Evolutionary conservation across 2,888 invertebrate genomes (phyloP).

Genomic region (Epirrita christyi): DNA sequence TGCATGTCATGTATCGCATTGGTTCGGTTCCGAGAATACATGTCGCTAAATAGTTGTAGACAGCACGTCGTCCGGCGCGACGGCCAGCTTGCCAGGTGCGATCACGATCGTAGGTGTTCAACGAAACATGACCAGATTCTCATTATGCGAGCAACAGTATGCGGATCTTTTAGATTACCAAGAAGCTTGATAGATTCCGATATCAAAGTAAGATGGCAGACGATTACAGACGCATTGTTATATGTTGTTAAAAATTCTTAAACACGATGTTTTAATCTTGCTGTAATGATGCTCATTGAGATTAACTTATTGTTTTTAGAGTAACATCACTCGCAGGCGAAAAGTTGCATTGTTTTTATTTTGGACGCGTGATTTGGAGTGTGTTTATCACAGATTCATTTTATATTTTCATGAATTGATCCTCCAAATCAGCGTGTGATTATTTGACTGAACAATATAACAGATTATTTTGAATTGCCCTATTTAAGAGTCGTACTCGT

Average conservation of each 20-base stretch:
- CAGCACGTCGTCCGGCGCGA: slow-evolving; percentile 52
- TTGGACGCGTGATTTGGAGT: no score
- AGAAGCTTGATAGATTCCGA: not conserved
- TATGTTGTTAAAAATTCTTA: no score
- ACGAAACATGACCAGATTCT: slow-evolving; percentile 40
- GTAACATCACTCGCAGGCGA: slow-evolving; percentile 23
- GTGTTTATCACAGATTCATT: no score
- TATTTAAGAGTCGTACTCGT: not conserved
- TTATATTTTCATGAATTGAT: not conserved
- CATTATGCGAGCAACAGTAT: slow-evolving; percentile 19
- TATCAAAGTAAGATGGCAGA: no score
- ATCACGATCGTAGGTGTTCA: slow-evolving; percentile 51
- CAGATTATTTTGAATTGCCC: not conserved
- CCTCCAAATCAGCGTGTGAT: not conserved
- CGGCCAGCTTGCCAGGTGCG: slow-evolving; percentile 58
- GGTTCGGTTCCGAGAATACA: slow-evolving; percentile 65
- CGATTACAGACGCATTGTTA: no score
- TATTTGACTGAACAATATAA: no score
- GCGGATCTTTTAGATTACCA: slow-evolving; percentile 12
- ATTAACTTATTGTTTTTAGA: slow-evolving; percentile 34
- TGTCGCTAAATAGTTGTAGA: slow-evolving; percentile 61
- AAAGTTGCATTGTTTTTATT: not conserved
- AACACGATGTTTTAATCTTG: no score
- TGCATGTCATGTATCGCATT: slow-evolving; percentile 58
- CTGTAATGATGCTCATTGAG: slow-evolving; percentile 33